Evolutionary conservation across 2,888 invertebrate genomes (phyloP).

Genomic region (Noctua fimbriata): DNA sequence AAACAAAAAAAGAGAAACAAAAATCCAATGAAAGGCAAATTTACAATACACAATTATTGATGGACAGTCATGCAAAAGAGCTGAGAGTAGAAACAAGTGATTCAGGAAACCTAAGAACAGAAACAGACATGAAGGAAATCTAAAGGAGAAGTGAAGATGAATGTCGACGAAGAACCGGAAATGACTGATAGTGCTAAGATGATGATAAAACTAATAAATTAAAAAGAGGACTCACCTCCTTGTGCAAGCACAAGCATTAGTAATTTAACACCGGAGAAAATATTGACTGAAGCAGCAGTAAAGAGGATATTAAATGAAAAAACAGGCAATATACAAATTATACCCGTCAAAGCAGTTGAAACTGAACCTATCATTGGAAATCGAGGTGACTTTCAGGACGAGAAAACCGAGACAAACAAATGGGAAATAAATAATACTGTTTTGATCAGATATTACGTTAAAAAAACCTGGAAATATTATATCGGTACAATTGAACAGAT

Average conservation of each 20-base stretch:
- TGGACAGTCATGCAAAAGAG: no score
- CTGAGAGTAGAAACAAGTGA: no score
- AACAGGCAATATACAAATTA: conserved; percentile 23
- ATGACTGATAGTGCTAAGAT: no score
- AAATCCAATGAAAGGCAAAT: no score
- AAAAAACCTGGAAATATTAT: conserved; percentile 55
- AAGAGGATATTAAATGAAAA: conserved; percentile 27
- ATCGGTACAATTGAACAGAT: no score
- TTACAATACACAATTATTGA: no score
- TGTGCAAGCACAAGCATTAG: conserved; percentile 10
- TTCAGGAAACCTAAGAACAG: no score
- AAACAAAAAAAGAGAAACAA: no score
- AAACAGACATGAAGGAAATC: no score
- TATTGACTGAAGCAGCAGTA: conserved; percentile 24
- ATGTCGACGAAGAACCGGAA: no score
- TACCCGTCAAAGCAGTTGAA: conserved; percentile 14
- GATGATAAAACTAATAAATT: no score
- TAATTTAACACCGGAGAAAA: conserved; percentile 14
- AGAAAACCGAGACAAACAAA: conserved; percentile 46
- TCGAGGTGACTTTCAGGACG: conserved; percentile 43
- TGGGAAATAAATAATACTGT: conserved; percentile 53
- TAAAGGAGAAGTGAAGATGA: no score
- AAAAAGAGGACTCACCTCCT: conserved; percentile 21
- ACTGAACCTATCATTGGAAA: conserved; percentile 33
- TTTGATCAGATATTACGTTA: conserved; percentile 46